These are phyloP conservation scores for Lochmaea crataegi DNA, from an alignment of 2,888 invertebrate genomes.

Conservation along the genomic window DNA sequence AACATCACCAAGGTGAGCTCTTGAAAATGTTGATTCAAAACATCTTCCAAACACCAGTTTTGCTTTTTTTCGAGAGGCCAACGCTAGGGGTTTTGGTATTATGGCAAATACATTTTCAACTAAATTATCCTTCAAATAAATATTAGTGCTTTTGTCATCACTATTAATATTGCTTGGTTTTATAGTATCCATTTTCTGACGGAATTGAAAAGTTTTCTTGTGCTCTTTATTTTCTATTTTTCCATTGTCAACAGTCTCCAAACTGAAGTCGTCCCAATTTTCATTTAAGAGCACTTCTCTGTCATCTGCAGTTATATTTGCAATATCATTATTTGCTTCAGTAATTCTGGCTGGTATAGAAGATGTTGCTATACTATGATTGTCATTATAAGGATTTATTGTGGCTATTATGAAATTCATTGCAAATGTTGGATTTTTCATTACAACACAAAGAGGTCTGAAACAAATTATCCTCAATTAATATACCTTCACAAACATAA, in stretches of 20 bases:
- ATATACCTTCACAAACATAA: conserved; percentile 20
- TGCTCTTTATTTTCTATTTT: conserved; percentile 24
- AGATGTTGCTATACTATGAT: conserved; percentile 58
- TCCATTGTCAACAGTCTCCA: conserved; percentile 30
- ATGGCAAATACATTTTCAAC: conserved; percentile 33
- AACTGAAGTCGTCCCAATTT: conserved; percentile 55
- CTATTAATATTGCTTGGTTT: conserved; percentile 24
- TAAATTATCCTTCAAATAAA: conserved; percentile 27
- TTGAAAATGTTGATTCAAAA: conserved; percentile 73
- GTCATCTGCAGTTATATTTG: conserved; percentile 53
- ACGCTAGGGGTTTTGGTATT: conserved; percentile 68
- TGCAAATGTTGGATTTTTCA: conserved; percentile 80
- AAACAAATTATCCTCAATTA: conserved; percentile 46
- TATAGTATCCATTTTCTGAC: conserved; percentile 33
- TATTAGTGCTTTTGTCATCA: conserved; percentile 13
- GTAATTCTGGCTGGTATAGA: conserved; percentile 61
- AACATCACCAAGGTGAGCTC: conserved; percentile 35
- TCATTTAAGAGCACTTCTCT: conserved; percentile 51
- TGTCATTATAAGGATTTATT: conserved; percentile 69
- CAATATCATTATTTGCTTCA: conserved; percentile 45
- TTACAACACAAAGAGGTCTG: conserved; percentile 81
- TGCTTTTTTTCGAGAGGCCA: conserved; percentile 70
- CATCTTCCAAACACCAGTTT: conserved; percentile 78
- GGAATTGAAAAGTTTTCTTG: conserved; percentile 36
- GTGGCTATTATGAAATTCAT: conserved; percentile 86